Percentiles rank a stretch among this genome's conserved stretches.
Evolutionary conservation across 1,140 invertebrate species (phyloP).

Genomic region (Psix sp.): DNA sequence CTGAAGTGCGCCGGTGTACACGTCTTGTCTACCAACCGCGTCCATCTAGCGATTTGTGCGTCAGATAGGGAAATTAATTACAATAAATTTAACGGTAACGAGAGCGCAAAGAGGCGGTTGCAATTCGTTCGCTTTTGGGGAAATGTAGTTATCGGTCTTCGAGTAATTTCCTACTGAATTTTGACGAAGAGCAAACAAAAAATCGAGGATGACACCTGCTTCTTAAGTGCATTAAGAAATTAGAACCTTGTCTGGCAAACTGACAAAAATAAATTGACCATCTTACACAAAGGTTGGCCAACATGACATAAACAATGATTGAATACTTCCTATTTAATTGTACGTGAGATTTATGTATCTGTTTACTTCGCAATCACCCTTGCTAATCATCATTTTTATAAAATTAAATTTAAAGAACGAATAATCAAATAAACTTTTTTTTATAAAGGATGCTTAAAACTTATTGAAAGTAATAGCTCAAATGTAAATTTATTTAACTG

Average conservation of each 20-base stretch:
- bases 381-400: too few relatives aligned
- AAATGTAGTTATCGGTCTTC: constrained; percentile 61
- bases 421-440: too few relatives aligned
- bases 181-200: constrained; percentile 48
- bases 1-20: constrained; percentile 50
- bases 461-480: too few relatives aligned
- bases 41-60: constrained; percentile 66
- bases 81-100: constrained; percentile 76
- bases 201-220: constrained; percentile 28
- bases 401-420: too few relatives aligned
- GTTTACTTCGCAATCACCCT: too few relatives aligned
- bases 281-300: neutral
- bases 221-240: constrained; percentile 18
- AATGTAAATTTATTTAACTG: too few relatives aligned
- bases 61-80: constrained; percentile 76
- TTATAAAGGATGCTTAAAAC: too few relatives aligned
- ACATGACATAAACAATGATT: neutral
- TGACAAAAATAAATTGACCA: constrained; percentile 6
- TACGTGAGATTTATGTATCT: too few relatives aligned
- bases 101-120: constrained; percentile 65
- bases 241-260: constrained; percentile 22
- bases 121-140: constrained; percentile 50
- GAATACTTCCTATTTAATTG: too few relatives aligned
- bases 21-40: constrained; percentile 51
- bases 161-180: constrained; percentile 49